These are phyloP conservation scores for Xiphorhynchus erythropygius DNA, from an alignment of 2,797 vertebrate species.

Conservation along the genomic window DNA sequence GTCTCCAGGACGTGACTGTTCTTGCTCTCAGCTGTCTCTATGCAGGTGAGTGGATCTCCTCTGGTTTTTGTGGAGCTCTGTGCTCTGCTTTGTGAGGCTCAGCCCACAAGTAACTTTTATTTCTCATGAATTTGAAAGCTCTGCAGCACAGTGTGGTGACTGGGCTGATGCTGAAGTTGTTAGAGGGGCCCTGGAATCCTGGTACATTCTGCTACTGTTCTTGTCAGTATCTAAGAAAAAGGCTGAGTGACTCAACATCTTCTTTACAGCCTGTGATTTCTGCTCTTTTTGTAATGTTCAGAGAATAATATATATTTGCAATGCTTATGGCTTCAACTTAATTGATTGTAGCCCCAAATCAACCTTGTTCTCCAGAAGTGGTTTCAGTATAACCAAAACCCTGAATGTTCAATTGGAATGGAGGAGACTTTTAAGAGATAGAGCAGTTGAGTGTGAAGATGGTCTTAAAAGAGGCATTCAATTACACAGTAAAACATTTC, in stretches of 20 bases:
- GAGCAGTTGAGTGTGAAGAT: fast-evolving
- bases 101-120: not conserved
- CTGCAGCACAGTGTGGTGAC: not conserved
- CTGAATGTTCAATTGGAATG: not conserved
- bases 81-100: not conserved
- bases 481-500: not conserved
- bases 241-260: not conserved
- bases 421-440: not conserved
- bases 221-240: not conserved
- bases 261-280: slow-evolving; percentile 5
- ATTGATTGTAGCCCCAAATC: not conserved
- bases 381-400: not conserved
- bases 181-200: not conserved
- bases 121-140: not conserved
- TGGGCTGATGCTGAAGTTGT: not conserved
- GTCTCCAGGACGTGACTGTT: slow-evolving; percentile 94
- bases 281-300: not conserved
- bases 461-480: not conserved
- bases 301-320: not conserved
- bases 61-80: not conserved
- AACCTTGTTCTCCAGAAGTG: not conserved
- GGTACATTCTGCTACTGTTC: not conserved
- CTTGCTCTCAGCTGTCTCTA: slow-evolving; percentile 97
- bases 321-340: not conserved
- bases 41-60: slow-evolving; percentile 83